These are phyloP conservation scores for Sinohyriopsis cumingii DNA, from an alignment of 2,888 invertebrate genomes.

Conservation along the genomic window DNA sequence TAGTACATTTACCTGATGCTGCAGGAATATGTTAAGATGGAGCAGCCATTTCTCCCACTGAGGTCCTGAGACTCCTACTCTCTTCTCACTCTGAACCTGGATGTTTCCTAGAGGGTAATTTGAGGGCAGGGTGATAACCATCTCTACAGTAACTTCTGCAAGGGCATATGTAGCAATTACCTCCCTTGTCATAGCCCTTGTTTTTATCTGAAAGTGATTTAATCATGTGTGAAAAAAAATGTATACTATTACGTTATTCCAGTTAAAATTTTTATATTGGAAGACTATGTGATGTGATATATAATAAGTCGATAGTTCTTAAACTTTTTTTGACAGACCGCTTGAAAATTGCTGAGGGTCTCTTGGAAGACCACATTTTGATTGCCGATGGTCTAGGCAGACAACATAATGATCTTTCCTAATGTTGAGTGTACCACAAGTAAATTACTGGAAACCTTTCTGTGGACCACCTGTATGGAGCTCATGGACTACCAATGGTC, in stretches of 20 bases:
- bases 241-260: background rate
- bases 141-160: constrained; percentile 78
- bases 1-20: constrained; percentile 83
- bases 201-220: constrained; percentile 77
- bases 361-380: no score
- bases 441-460: no score
- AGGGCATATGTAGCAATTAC: constrained; percentile 86
- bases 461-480: no score
- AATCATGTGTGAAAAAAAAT: background rate
- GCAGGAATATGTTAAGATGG: constrained; percentile 88
- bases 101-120: constrained; percentile 90
- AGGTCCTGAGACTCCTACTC: constrained; percentile 80
- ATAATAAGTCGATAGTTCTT: no score
- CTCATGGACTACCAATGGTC: no score
- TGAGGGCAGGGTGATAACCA: constrained; percentile 83
- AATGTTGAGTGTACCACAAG: no score
- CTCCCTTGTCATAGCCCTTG: constrained; percentile 83
- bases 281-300: no score
- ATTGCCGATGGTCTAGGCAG: no score
- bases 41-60: constrained; percentile 85
- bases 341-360: no score
- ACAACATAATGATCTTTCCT: no score
- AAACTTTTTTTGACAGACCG: no score
- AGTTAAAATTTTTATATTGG: no score
- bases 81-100: constrained; percentile 77